Evolutionary conservation across 64 coral and sea anemone genomes (phyloP), one percentile per base, ranked within the genome.

Genomic region (Dendrophyllia cribrosa): DNA sequence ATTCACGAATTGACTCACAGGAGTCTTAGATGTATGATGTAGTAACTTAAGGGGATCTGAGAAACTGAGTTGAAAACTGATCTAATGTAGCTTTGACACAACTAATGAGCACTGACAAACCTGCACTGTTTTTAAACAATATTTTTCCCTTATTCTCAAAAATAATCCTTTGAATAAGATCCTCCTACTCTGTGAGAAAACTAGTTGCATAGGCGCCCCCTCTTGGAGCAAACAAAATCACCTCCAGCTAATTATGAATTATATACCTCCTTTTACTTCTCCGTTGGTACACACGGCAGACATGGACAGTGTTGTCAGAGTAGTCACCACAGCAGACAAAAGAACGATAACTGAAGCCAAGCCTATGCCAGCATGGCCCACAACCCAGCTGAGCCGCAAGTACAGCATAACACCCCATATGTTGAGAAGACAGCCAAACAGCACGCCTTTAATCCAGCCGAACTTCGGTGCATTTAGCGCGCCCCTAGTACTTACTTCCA

Each of bases 351-450:
- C 83, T 12, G 88, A 85, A 23, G 97, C 94, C 84, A 96, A 52
- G 43, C 91, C 97, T 65, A 99, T 99, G 0, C 97, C 97, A 65
- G 97, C 94, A n/a, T 99, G 97, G 43, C 97, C 97, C 1, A 99
- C 97, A 16, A 99, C 94, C 94, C 94, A 99, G 3, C 91, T 77
- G 48, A 99, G 83, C 2, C 97, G 87, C 15, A 96, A 84, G 26
- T 93, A 99, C 22, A 99, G 51, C 94, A 99, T 99, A 24, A 99
- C 97, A 55, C 97, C 97, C 97, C 97, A 99, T 51, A 99, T 99
- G 53, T 99, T 99, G 20, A 99, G 76, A 10, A 99, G 84, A 74
- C 97, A 99, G 51, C 90, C 77, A 79, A 99, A 93, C 6, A 99
- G 46, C 19, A 99, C 97, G 13, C 97, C 97, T 86, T 96, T 99